These are phyloP conservation scores for Drosophila virilis DNA, from an alignment of 1,140 invertebrate species.

Conservation along the genomic window DNA sequence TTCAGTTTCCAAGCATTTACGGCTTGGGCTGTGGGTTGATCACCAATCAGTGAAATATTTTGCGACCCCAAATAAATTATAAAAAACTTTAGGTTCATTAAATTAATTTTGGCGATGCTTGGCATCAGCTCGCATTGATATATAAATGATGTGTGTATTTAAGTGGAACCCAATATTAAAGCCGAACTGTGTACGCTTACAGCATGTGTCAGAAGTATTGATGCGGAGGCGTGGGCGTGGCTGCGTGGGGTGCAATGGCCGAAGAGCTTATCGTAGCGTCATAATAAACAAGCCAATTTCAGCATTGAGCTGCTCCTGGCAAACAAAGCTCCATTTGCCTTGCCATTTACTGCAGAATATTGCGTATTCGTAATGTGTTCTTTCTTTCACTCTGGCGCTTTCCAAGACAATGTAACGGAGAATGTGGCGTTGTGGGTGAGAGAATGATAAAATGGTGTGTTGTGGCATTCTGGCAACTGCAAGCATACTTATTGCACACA, in stretches of 20 bases:
- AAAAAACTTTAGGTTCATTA: no score
- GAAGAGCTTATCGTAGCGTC: conserved; percentile 40
- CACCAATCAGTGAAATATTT: no score
- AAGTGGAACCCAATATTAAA: conserved; percentile 3
- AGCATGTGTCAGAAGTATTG: conserved; percentile 15
- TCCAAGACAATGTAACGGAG: conserved; percentile 11
- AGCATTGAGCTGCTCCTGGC: conserved; percentile 32
- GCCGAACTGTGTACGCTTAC: conserved; percentile 10
- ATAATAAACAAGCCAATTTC: conserved; percentile 71
- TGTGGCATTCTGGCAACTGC: conserved; percentile 51
- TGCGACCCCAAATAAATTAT: no score
- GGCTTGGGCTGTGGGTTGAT: no score
- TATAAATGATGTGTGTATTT: not conserved
- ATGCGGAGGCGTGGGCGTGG: not conserved
- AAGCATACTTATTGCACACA: conserved; percentile 19
- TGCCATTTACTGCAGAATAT: conserved; percentile 63
- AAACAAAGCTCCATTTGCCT: conserved; percentile 72
- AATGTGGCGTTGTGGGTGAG: not conserved
- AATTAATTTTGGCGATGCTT: no score
- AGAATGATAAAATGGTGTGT: conserved; percentile 37
- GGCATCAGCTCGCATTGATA: no score
- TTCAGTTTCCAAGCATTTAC: no score
- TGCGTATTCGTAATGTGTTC: conserved; percentile 58
- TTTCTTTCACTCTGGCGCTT: conserved; percentile 37
- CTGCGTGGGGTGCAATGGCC: conserved; percentile 56